Percentiles rank a stretch among this genome's conserved stretches.
Evolutionary conservation across 2,797 vertebrate genomes (phyloP).

Genomic region (Semotilus atromaculatus): DNA sequence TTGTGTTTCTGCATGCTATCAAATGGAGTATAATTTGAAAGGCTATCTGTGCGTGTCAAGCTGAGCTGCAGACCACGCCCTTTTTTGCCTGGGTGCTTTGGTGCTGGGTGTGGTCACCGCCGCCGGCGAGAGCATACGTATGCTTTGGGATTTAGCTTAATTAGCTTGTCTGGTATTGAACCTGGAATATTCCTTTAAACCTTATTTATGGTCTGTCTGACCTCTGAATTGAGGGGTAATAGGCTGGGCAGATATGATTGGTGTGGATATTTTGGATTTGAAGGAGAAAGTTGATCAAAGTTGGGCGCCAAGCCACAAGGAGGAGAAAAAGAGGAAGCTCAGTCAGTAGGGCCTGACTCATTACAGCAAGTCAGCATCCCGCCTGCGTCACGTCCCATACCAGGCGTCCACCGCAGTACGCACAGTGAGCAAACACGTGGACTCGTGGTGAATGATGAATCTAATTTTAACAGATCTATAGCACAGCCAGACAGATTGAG

Average conservation of each 20-base stretch:
- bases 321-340: not conserved
- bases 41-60: too few relatives aligned
- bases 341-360: slow-evolving; percentile 46
- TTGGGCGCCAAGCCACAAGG: slow-evolving; percentile 20
- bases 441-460: slow-evolving; percentile 33
- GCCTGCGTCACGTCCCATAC: not conserved
- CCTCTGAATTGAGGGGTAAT: not conserved
- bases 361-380: slow-evolving; percentile 22
- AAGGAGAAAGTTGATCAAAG: slow-evolving; percentile 19
- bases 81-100: too few relatives aligned
- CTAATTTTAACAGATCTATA: slow-evolving; percentile 54
- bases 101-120: too few relatives aligned
- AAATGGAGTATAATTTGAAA: not conserved
- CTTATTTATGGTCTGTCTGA: not conserved
- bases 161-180: not conserved
- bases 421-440: slow-evolving; percentile 1
- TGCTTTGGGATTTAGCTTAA: not conserved
- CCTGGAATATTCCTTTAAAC: not conserved
- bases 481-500: slow-evolving; percentile 19
- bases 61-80: too few relatives aligned
- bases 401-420: not conserved
- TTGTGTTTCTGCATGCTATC: not conserved
- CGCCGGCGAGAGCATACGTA: too few relatives aligned
- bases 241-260: slow-evolving; percentile 9
- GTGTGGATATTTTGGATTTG: not conserved